Conservation (phyloP, 1,140 invertebrate genomes). For the Latrodectus geometricus region DNA sequence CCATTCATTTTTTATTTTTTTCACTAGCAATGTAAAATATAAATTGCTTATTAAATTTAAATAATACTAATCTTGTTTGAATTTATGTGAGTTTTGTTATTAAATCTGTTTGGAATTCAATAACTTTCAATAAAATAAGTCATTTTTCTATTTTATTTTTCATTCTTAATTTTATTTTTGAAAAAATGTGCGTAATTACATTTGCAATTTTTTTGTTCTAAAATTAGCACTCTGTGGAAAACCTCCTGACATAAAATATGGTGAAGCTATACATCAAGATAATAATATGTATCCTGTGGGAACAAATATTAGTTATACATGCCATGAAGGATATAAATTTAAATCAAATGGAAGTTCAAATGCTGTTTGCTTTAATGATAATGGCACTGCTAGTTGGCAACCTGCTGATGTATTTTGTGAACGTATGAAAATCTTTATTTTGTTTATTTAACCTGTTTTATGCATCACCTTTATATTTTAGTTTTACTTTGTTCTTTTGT, state of each 20-base stretch:
- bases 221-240: slow-evolving; percentile 18
- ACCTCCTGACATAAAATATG: slow-evolving; percentile 17
- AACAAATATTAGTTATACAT: slow-evolving; percentile 12
- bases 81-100: no score
- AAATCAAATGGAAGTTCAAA: slow-evolving; percentile 15
- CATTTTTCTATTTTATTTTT: no score
- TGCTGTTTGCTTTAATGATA: slow-evolving; percentile 14
- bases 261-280: not conserved
- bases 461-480: no score
- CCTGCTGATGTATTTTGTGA: slow-evolving; percentile 12
- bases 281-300: slow-evolving; percentile 13
- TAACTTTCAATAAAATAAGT: no score
- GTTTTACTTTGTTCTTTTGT: no score
- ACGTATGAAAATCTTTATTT: slow-evolving; percentile 23
- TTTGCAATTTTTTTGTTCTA: not conserved
- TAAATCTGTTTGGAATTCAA: no score
- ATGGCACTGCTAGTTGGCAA: slow-evolving; percentile 3
- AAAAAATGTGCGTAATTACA: not conserved
- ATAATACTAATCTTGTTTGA: no score
- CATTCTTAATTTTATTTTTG: no score
- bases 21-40: no score
- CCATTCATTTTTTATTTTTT: no score
- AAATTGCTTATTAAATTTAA: no score
- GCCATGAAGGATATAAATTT: slow-evolving; percentile 15
- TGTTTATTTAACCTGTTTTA: not conserved